Evolutionary conservation across 1,140 invertebrate species (phyloP), one percentile per base, ranked within the genome.

Genomic region (Bemisia tabaci): DNA sequence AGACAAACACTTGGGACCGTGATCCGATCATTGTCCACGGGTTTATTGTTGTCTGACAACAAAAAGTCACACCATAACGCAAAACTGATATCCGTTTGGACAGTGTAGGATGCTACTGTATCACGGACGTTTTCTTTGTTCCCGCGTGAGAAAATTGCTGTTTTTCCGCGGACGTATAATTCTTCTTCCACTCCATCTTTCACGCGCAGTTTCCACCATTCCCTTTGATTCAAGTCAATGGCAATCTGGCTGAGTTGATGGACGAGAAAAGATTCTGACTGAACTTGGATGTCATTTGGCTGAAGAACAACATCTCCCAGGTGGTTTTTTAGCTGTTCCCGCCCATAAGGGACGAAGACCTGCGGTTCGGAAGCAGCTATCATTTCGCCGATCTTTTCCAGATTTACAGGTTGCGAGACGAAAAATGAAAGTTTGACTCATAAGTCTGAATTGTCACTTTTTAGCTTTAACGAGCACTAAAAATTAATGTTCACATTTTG

Each of bases 291-390:
- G 75, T 75, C 74, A 33, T 72, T 71, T 24, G 72, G 65, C 21
- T 71, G 69, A 64, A 72, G 72, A 61, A 76, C 77, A 60, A 81
- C 76, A 68, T 80, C 80, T 67, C 88, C 87, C 63, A 92, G 92
- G 81, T 94, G 92, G 62, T 84, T 84, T 63, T 81, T 77, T 74
- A 90, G 79, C 76, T 89, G 87, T 75, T 88, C 85, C 77, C 91
- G 84, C 73, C 92, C 92, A 81, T 89, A 89, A 73, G 92, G 92
- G 81, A 90, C 82, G 83, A 90, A 94, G 80, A 88, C 89, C 88
- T 91, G 83, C 77, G 87, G 87, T 80, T 89, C 86, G 77, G 86
- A 86, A 76, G 87, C 87, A 79, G 87, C 85, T 77, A 89, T 89
- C 87, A 90, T 90, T 76, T 75, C 82, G 77, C 84, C 80, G 78